These are phyloP conservation scores for Priocnemis perturbator DNA, from an alignment of 2,888 invertebrate species.

Conservation along the genomic window DNA sequence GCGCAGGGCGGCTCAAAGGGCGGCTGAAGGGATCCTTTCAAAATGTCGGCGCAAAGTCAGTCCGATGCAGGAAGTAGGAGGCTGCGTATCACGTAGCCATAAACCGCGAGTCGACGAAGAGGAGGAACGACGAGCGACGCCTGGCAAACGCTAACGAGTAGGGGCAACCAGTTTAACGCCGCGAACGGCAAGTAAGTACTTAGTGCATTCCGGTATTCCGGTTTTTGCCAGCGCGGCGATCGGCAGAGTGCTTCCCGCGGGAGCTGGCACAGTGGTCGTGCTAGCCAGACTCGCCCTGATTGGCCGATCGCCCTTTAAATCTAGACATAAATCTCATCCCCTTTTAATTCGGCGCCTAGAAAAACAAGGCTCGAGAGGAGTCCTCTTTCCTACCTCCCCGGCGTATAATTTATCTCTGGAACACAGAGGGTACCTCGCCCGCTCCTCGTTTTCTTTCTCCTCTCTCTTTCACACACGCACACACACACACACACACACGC, in stretches of 20 bases:
- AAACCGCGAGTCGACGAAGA: too few relatives aligned
- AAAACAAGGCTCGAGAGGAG: conserved; percentile 46
- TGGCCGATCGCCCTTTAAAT: conserved; percentile 53
- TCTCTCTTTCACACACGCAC: too few relatives aligned
- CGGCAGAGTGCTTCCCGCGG: neutral
- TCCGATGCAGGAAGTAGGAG: too few relatives aligned
- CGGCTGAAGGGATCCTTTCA: too few relatives aligned
- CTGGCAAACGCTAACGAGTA: too few relatives aligned
- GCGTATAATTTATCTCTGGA: conserved; percentile 57
- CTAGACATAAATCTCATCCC: conserved; percentile 56
- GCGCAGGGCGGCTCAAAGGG: too few relatives aligned
- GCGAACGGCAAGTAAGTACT: conserved; percentile 8
- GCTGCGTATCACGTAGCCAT: too few relatives aligned
- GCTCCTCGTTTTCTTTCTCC: conserved; percentile 25
- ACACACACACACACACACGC: too few relatives aligned
- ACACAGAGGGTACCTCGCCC: conserved; percentile 15
- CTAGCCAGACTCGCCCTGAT: conserved; percentile 24
- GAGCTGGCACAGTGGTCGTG: neutral
- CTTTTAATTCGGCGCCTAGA: conserved; percentile 57
- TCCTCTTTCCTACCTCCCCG: conserved; percentile 31
- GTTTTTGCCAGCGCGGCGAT: conserved; percentile 9
- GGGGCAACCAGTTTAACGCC: conserved; percentile 1
- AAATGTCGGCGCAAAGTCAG: too few relatives aligned
- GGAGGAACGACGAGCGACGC: too few relatives aligned
- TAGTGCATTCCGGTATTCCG: conserved; percentile 18